These are phyloP conservation scores for Netelia melanura DNA, from an alignment of 2,888 invertebrate genomes.

Conservation along the genomic window DNA sequence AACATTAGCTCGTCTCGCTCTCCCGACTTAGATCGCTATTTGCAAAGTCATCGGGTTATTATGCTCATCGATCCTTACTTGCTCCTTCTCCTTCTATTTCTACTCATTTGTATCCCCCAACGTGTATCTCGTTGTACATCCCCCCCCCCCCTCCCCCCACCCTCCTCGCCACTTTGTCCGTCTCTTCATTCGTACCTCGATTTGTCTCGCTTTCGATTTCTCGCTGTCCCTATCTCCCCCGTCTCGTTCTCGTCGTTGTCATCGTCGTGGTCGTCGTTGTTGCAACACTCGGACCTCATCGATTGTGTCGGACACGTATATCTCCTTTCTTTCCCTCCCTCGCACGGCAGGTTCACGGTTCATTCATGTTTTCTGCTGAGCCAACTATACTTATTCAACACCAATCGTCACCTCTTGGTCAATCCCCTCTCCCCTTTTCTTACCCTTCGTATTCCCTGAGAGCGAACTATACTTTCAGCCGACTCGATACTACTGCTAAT, in stretches of 20 bases:
- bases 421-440: conserved; percentile 22
- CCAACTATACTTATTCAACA: conserved; percentile 56
- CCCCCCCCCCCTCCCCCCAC: conserved; percentile 16
- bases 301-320: conserved; percentile 61
- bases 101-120: conserved; percentile 18
- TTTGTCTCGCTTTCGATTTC: not conserved
- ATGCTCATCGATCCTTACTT: conserved; percentile 12
- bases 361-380: conserved; percentile 78
- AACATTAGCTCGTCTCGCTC: not conserved
- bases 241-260: conserved; percentile 30
- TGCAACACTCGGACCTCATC: conserved; percentile 38
- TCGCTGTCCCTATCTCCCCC: conserved; percentile 32
- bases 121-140: not conserved
- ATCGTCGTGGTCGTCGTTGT: conserved; percentile 37
- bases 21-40: not conserved
- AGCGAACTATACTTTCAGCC: conserved; percentile 21
- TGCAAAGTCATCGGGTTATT: not conserved
- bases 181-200: conserved; percentile 34
- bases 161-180: conserved; percentile 1
- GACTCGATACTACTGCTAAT: conserved; percentile 16
- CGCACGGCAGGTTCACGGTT: conserved; percentile 77
- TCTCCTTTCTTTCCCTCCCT: conserved; percentile 32
- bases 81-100: conserved; percentile 14
- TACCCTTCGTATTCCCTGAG: too few relatives aligned
- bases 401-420: conserved; percentile 61